A percentile compares a stretch with the other conserved stretches of the same genome.
Evolutionary conservation across 23 tunicate genomes (phyloP).

Genomic region (Ciona savignyi): DNA sequence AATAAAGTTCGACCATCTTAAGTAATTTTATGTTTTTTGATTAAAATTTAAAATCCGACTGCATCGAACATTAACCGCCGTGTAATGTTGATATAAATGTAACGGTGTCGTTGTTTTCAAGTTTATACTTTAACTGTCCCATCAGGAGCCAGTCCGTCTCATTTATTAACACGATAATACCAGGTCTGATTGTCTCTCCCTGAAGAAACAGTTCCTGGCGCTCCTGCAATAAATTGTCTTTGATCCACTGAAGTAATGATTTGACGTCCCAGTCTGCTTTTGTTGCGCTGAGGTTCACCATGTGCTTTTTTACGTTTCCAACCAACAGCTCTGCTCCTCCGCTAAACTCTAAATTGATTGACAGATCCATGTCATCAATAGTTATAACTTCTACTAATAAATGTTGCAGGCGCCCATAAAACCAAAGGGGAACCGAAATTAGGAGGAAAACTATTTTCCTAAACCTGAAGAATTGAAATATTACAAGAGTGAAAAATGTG

Average conservation of each 20-base stretch:
- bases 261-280: conserved; percentile 46
- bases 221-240: conserved; percentile 80
- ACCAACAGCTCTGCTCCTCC: conserved; percentile 93
- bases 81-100: conserved; percentile 95
- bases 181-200: conserved; percentile 85
- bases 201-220: conserved; percentile 73
- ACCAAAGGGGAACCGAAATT: no score
- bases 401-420: no score
- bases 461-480: no score
- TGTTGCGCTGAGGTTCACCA: conserved; percentile 48
- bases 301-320: conserved; percentile 54
- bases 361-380: conserved; percentile 24
- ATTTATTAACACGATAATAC: conserved; percentile 81
- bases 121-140: conserved; percentile 39
- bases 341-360: conserved; percentile 76
- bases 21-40: no score
- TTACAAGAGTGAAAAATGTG: no score
- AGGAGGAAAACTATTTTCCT: no score
- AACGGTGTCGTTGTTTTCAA: conserved; percentile 62
- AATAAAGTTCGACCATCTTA: no score
- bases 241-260: conserved; percentile 52
- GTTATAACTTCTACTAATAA: no score
- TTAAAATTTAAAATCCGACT: background rate
- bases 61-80: conserved; percentile 52
- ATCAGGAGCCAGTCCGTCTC: conserved; percentile 91